Conservation (phyloP, 2,113 vertebrate genomes). For the Echinops telfairi region DNA sequence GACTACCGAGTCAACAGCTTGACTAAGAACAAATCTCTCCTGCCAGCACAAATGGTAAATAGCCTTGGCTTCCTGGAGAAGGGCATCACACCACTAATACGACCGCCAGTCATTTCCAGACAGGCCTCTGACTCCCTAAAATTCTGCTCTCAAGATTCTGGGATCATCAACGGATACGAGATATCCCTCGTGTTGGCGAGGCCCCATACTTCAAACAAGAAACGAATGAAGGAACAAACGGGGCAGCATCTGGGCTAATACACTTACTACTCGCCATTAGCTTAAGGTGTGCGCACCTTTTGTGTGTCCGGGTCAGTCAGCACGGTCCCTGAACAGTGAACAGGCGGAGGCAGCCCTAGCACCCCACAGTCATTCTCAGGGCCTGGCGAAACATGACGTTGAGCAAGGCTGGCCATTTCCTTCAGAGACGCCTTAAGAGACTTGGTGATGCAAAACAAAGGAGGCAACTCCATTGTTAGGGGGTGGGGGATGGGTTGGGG, state of each 20-base stretch:
- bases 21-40: neutral
- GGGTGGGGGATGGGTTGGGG: neutral
- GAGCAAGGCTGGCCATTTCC: neutral
- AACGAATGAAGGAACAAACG: neutral
- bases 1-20: neutral
- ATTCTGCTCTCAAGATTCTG: neutral
- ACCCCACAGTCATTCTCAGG: neutral
- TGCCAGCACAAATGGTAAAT: neutral
- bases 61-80: neutral
- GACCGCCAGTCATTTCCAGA: neutral
- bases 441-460: neutral
- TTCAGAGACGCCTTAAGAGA: neutral
- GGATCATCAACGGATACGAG: neutral
- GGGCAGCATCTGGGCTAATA: neutral
- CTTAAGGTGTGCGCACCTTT: neutral
- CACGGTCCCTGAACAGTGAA: neutral
- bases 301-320: neutral
- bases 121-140: neutral
- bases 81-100: neutral
- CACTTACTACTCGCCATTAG: neutral
- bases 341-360: neutral
- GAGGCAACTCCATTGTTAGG: neutral
- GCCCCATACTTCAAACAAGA: neutral
- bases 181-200: neutral
- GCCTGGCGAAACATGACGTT: neutral